Percentiles rank a stretch among this genome's conserved stretches.
These are phyloP conservation scores for Limonius californicus DNA, from an alignment of 1,140 invertebrate species.

Conservation along the genomic window DNA sequence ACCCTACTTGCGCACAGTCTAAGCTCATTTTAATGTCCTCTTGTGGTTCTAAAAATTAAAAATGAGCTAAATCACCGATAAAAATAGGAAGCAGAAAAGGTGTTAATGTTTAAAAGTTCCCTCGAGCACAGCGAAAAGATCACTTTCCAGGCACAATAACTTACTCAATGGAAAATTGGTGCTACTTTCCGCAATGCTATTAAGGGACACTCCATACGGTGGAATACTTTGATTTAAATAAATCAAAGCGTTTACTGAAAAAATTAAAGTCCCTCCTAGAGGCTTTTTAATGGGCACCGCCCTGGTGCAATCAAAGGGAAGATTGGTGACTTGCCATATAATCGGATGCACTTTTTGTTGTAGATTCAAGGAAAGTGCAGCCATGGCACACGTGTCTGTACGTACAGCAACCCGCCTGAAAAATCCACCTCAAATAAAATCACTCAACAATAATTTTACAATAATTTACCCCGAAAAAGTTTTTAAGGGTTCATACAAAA, in stretches of 20 bases:
- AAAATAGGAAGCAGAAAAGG: too few species aligned
- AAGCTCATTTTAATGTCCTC: constrained; percentile 86
- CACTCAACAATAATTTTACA: constrained; percentile 1
- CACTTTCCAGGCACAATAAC: too few species aligned
- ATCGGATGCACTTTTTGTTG: constrained; percentile 94
- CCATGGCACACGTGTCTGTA: constrained; percentile 93
- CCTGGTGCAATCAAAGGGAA: constrained; percentile 90
- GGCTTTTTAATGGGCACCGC: constrained; percentile 89
- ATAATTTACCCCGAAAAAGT: constrained; percentile 94
- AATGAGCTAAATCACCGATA: too few species aligned
- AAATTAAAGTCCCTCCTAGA: constrained; percentile 88
- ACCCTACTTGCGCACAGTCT: constrained; percentile 83
- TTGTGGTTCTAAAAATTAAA: constrained; percentile 65
- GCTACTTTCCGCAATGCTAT: constrained; percentile 82
- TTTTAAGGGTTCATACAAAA: constrained; percentile 94
- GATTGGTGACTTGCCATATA: constrained; percentile 90
- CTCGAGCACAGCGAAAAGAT: not conserved
- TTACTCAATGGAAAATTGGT: constrained; percentile 78
- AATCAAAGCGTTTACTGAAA: constrained; percentile 89
- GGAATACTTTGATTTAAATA: constrained; percentile 98
- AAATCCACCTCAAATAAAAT: constrained; percentile 32
- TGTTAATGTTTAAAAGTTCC: not conserved
- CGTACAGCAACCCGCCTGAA: constrained; percentile 82
- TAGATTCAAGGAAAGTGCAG: constrained; percentile 94
- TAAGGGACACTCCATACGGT: constrained; percentile 92